Conservation (phyloP, 2,888 invertebrate genomes). For the Acleris cristana region DNA sequence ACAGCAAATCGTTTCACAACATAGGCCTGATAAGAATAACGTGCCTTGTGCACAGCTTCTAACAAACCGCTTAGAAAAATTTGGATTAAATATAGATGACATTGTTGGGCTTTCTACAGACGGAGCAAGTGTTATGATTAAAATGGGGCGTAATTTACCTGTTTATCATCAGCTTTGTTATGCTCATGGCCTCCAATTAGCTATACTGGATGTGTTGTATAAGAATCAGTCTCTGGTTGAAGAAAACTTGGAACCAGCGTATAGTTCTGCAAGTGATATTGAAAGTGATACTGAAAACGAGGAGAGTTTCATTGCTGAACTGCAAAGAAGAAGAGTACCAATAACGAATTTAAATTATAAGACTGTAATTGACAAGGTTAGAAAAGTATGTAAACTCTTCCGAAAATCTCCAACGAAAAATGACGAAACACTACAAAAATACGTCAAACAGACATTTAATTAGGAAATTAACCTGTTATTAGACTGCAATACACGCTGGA, state of each 20-base stretch:
- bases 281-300: neutral
- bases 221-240: neutral
- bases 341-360: too few relatives aligned
- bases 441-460: too few relatives aligned
- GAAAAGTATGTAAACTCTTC: neutral
- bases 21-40: slow-evolving; percentile 2
- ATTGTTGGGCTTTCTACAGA: neutral
- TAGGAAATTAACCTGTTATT: too few relatives aligned
- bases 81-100: neutral
- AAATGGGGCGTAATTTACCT: neutral
- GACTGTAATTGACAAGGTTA: neutral
- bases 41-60: neutral
- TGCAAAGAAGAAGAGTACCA: too few relatives aligned
- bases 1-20: neutral
- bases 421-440: too few relatives aligned
- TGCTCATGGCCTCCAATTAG: neutral
- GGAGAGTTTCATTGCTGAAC: neutral
- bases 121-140: neutral
- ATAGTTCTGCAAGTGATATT: neutral
- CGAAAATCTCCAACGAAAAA: too few relatives aligned
- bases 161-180: neutral
- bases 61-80: neutral
- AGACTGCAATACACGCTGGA: slow-evolving; percentile 10
- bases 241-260: neutral
- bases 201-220: neutral